Evolutionary conservation across 1,140 invertebrate genomes (phyloP), one percentile per base, ranked within the genome.

Genomic region (Musca vetustissima): DNA sequence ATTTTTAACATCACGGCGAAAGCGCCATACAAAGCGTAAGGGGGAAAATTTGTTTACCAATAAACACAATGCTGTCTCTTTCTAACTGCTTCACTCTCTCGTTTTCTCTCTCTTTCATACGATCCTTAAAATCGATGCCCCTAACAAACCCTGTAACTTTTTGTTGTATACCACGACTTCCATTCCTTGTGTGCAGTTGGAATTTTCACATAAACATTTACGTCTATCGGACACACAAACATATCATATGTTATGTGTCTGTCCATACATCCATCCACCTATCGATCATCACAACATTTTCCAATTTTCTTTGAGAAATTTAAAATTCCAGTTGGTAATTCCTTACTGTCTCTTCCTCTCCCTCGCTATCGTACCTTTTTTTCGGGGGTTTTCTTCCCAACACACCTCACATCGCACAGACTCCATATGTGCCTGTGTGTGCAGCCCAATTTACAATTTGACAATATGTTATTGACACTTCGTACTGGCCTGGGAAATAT

Each of bases 281-380:
- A n/a, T n/a, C n/a, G n/a, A n/a, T 19, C 28, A 28, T 28, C 8
- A 28, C 28, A 8, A 4, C 28, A 24, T 57, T 57, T 57, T 57
- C 53, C 24, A 57, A 57, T 57, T 61, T 61, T 61, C 57, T 59
- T 59, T 59, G 57, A 59, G 57, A 59, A 59, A 36, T 36, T 36
- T 32, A 32, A 17, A 59, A 59, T 36, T 59, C 57, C 43, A 36
- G 57, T 61, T 61, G 57, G 57, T 61, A 61, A 36, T 61, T 32
- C 57, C 57, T 59, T 17, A n/a, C n/a, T 17, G 2, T 57, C 14
- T 28, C 28, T 28, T n/a, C n/a, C n/a, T n/a, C n/a, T n/a, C n/a
- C n/a, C 3, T 28, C 8, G 28, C 28, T 28, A 28, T 28, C 11
- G 6, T 43, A 43, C 36, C 4, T 43, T 43, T 43, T 13, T 13